Evolutionary conservation across 2,113 vertebrate species (phyloP).

Genomic region (Phocoena phocoena): DNA sequence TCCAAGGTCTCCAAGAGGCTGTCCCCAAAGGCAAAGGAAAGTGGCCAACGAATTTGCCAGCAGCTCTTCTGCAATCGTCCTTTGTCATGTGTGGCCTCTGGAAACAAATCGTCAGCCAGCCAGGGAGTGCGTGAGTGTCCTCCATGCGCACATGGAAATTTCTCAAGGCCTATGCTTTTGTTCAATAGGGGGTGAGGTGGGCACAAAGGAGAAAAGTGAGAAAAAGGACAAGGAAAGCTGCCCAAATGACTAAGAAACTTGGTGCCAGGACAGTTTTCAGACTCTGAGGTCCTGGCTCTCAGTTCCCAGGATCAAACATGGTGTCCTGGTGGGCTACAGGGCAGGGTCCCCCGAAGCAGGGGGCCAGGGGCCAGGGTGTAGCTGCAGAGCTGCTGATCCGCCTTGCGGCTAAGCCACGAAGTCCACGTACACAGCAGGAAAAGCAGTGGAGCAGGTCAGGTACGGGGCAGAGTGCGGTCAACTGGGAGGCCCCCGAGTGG

Average conservation of each 20-base stretch:
- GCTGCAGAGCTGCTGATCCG: neutral
- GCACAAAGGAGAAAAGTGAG: neutral
- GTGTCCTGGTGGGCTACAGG: neutral
- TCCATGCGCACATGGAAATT: neutral
- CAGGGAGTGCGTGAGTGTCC: neutral
- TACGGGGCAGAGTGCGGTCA: fast-evolving
- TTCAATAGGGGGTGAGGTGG: neutral
- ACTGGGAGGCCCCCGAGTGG: neutral
- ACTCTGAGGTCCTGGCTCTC: neutral
- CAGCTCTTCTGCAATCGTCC: neutral
- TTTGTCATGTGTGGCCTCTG: neutral
- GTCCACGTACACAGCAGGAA: neutral
- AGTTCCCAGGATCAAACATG: neutral
- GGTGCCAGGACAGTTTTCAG: too few species aligned
- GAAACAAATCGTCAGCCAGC: neutral
- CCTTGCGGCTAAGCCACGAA: neutral
- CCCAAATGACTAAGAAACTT: neutral
- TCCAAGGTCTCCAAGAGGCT: neutral
- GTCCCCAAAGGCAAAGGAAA: neutral
- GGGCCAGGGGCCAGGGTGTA: fast-evolving
- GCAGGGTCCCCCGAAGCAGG: neutral
- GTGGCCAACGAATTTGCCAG: neutral
- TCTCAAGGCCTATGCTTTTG: neutral
- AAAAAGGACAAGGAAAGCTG: neutral
- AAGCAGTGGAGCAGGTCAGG: fast-evolving